These are phyloP conservation scores for Melanerpes formicivorus DNA, from an alignment of 2,113 vertebrate species.

Conservation along the genomic window DNA sequence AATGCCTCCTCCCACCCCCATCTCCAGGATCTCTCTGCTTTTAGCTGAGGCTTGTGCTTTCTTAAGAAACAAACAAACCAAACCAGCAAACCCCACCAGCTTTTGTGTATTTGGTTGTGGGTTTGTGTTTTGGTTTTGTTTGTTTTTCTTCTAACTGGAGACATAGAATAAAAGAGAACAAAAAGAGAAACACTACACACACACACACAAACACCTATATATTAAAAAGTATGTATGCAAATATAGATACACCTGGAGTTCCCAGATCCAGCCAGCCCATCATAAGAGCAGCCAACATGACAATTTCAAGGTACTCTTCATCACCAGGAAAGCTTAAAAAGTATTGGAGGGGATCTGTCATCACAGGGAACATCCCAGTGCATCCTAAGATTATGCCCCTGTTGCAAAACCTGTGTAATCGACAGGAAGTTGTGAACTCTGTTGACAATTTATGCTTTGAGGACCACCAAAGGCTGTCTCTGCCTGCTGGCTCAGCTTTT, in stretches of 20 bases:
- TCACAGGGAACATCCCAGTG: background rate
- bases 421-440: background rate
- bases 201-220: background rate
- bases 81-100: no score
- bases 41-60: no score
- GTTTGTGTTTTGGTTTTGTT: background rate
- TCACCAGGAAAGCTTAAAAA: background rate
- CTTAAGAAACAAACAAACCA: no score
- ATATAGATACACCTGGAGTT: background rate
- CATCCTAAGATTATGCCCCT: background rate
- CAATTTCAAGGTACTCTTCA: background rate
- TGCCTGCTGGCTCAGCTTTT: background rate
- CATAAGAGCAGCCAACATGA: background rate
- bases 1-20: fast-evolving
- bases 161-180: background rate
- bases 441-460: background rate
- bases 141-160: background rate
- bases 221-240: no score
- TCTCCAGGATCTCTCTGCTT: background rate
- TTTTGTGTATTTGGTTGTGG: background rate
- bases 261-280: background rate
- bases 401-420: background rate
- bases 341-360: background rate
- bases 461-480: background rate
- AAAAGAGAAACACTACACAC: background rate